Evolutionary conservation across 2,888 invertebrate species (phyloP).

Genomic region (Epinotia bilunana): DNA sequence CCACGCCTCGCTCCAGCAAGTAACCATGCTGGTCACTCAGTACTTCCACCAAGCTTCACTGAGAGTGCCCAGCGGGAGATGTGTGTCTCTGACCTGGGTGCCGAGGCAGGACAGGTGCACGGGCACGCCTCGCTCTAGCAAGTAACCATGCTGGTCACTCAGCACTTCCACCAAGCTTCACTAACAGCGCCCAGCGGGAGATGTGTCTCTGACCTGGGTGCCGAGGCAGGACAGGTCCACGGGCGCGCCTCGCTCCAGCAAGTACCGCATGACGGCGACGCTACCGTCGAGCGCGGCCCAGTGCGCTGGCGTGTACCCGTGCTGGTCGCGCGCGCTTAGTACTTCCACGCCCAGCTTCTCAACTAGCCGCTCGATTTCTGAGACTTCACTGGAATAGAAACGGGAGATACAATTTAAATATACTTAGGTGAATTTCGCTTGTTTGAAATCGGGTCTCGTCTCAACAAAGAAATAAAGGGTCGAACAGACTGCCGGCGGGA

Average conservation of each 20-base stretch:
- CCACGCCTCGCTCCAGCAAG: conserved; percentile 92
- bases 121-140: conserved; percentile 93
- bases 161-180: conserved; percentile 90
- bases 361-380: conserved; percentile 92
- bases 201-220: conserved; percentile 84
- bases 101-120: conserved; percentile 95
- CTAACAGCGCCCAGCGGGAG: too few species aligned
- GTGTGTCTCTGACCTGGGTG: conserved; percentile 83
- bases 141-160: conserved; percentile 96
- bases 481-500: too few species aligned
- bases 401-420: background rate
- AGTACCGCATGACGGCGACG: conserved; percentile 94
- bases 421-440: background rate
- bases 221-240: conserved; percentile 94
- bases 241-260: conserved; percentile 92
- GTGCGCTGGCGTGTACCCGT: conserved; percentile 97
- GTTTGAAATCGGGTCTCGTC: too few species aligned
- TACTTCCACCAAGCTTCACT: conserved; percentile 88
- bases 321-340: conserved; percentile 92
- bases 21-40: conserved; percentile 94
- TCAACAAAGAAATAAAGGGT: too few species aligned
- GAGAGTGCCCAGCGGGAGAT: too few species aligned
- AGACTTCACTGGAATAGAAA: conserved; percentile 86
- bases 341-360: conserved; percentile 92
- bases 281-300: conserved; percentile 96